Evolutionary conservation across 2,888 invertebrate species (phyloP).

Genomic region (Adineta ricciae): DNA sequence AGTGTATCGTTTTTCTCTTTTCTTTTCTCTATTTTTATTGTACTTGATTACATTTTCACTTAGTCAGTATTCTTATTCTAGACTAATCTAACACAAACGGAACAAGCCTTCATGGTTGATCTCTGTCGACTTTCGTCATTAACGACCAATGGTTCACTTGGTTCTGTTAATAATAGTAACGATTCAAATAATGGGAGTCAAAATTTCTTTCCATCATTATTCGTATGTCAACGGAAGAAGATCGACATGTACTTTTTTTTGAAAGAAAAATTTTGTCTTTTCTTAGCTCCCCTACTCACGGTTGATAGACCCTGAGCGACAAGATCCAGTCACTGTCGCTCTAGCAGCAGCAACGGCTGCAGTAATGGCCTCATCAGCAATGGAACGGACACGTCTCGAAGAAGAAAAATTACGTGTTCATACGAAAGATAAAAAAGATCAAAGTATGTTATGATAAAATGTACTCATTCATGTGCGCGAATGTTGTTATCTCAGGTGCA

Average conservation of each 20-base stretch:
- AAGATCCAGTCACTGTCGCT: not conserved
- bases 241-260: not conserved
- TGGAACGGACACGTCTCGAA: not conserved
- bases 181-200: not conserved
- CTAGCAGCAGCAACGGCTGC: not conserved
- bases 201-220: not conserved
- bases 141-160: not conserved
- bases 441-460: not conserved
- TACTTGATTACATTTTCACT: too few relatives aligned
- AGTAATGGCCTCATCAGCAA: not conserved
- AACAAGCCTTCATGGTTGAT: not conserved
- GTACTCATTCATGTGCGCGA: not conserved
- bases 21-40: not conserved
- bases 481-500: not conserved
- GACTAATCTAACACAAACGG: not conserved
- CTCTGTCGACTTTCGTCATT: not conserved
- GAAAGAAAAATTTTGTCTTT: not conserved
- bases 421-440: not conserved
- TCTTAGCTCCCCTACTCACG: not conserved
- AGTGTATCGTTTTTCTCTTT: not conserved
- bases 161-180: not conserved
- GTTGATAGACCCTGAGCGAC: not conserved
- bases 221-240: not conserved
- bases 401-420: constrained; percentile 17
- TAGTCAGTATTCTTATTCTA: not conserved